Conservation (phyloP, 2,888 invertebrate genomes). For the Priocnemis perturbator region DNA sequence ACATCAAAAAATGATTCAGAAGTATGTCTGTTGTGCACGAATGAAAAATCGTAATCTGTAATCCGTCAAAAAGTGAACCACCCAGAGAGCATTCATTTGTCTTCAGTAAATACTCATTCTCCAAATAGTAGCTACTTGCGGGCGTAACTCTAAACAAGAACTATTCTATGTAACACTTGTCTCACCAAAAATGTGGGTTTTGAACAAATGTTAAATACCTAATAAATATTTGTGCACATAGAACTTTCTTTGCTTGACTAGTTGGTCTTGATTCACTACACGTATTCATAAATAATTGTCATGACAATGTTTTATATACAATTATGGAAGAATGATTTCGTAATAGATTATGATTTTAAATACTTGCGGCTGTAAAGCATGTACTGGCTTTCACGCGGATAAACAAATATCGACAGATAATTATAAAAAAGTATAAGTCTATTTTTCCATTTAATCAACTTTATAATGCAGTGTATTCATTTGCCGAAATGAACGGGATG, state of each 20-base stretch:
- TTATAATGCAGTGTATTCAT: no score
- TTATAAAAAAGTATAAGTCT: no score
- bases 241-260: constrained; percentile 70
- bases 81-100: constrained; percentile 35
- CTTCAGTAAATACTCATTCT: constrained; percentile 18
- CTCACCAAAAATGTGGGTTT: constrained; percentile 35
- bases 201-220: constrained; percentile 48
- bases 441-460: neutral
- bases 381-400: constrained; percentile 57
- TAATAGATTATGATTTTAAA: constrained; percentile 49
- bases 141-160: constrained; percentile 22
- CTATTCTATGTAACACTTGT: constrained; percentile 35
- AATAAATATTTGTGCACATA: constrained; percentile 70
- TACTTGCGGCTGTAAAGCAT: constrained; percentile 45
- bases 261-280: constrained; percentile 68
- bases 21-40: constrained; percentile 40
- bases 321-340: constrained; percentile 57
- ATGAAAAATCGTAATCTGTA: constrained; percentile 28
- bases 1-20: constrained; percentile 21
- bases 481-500: no score
- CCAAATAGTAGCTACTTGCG: constrained; percentile 7
- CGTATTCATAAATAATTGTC: constrained; percentile 62
- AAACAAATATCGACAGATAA: constrained; percentile 22
- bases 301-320: constrained; percentile 69
- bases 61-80: constrained; percentile 47